Evolutionary conservation across 2,797 vertebrate species (phyloP).

Genomic region (Danio choprae): DNA sequence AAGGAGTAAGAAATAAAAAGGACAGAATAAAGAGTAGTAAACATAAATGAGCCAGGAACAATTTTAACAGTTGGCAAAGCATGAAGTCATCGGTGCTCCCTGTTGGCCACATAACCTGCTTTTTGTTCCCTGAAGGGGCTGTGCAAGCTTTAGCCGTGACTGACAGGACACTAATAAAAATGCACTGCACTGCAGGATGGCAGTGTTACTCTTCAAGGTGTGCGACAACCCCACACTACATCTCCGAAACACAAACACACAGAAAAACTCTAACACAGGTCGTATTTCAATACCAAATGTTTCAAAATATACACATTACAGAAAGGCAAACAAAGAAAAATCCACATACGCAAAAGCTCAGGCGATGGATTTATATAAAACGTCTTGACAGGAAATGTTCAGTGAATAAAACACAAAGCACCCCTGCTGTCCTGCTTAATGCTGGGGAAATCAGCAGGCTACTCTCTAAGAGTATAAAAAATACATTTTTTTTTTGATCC

Average conservation of each 20-base stretch:
- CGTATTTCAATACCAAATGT: slow-evolving; percentile 17
- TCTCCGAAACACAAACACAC: slow-evolving; percentile 17
- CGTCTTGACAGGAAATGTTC: slow-evolving; percentile 9
- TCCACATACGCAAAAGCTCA: background rate
- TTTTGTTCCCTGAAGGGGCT: slow-evolving; percentile 57
- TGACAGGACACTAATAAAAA: slow-evolving; percentile 58
- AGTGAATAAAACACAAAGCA: background rate
- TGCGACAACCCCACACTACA: slow-evolving; percentile 37
- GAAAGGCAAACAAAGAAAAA: background rate
- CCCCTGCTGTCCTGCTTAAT: background rate
- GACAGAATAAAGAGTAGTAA: slow-evolving; percentile 27
- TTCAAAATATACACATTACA: slow-evolving; percentile 10
- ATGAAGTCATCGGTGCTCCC: slow-evolving; percentile 72
- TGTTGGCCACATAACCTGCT: slow-evolving; percentile 61
- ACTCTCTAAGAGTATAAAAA: slow-evolving; percentile 2
- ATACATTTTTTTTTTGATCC: slow-evolving; percentile 8
- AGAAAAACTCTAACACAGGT: background rate
- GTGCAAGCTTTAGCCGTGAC: slow-evolving; percentile 35
- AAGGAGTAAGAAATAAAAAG: background rate
- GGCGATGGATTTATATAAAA: slow-evolving; percentile 6
- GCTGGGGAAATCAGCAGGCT: background rate
- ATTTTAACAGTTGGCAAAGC: slow-evolving; percentile 61
- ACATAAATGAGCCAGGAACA: slow-evolving; percentile 49
- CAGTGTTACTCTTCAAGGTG: slow-evolving; percentile 19
- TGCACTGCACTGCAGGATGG: slow-evolving; percentile 47